Base-by-base conservation (phyloP, 2,888 invertebrate species). In the Hylaea fasciaria region DNA sequence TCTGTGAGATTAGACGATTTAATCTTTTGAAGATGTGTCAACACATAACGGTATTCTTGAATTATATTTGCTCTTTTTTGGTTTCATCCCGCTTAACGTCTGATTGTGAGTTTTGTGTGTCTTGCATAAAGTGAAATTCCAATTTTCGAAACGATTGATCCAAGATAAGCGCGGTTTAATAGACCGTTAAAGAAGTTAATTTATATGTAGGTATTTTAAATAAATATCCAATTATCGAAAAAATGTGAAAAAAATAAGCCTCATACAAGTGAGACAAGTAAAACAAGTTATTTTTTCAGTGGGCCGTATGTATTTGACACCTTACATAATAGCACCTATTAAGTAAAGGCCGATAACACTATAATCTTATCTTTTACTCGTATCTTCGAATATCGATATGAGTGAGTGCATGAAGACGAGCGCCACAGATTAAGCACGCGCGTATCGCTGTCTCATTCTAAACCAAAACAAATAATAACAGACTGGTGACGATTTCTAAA, bases 341-440 rank as follows among this genome's bases (percentile, higher is more conserved):
- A 11, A 17, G 3, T 17, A 45, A 29, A 29, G 9, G 1, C 41
- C 16, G 9, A 37, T 56, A 56, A 44, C 48, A 5, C 22, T 22
- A n/a, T n/a, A 22, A 22, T 22, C 22, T 22, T 22, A 22, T 22
- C 22, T 3, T 22, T 22, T 22, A 22, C 5, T 5, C 5, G 5
- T 3, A 22, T n/a, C n/a, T n/a, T n/a, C 22, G 22, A 22, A 37
- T 37, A 49, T 49, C 56, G 44, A 49, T 49, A 49, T 22, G 48
- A 37, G 14, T 22, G 43, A 44, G 37, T n/a, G n/a, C 14, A 46
- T 8, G 12, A 17, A 44, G 35, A 29, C 14, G 14, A 37, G 22
- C 22, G 17, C 39, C n/a, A 17, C 14, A 46, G 41, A 47, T 48
- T 32, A 35, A 9, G 10, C 11, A 16, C 16, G 17, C 41, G 41